A percentile compares a stretch with the other conserved stretches of the same genome.
Conservation (phyloP, 1,140 invertebrate species). For the Druon quercuslanigerum region DNA sequence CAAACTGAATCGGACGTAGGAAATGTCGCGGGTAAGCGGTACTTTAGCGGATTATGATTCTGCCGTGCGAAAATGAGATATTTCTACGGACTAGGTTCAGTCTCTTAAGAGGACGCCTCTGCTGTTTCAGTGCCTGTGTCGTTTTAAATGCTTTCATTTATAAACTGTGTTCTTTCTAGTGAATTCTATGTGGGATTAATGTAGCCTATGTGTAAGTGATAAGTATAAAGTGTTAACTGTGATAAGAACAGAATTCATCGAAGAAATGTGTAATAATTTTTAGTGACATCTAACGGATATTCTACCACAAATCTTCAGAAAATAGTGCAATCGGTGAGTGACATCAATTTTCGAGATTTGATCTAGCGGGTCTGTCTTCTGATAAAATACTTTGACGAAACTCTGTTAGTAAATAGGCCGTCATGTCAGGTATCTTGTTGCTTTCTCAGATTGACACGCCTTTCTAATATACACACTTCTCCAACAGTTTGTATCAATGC, state of each 20-base stretch:
- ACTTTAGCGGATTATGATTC: neutral
- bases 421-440: neutral
- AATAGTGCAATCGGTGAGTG: slow-evolving; percentile 13
- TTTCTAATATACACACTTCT: neutral
- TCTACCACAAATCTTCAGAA: neutral
- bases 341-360: neutral
- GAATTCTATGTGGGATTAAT: slow-evolving; percentile 11
- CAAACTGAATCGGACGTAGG: neutral
- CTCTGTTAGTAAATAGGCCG: neutral
- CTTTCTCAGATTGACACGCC: neutral
- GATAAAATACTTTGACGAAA: neutral
- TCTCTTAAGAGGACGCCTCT: neutral
- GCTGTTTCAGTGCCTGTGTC: neutral
- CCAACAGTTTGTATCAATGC: neutral
- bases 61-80: neutral
- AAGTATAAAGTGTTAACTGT: neutral
- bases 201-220: neutral
- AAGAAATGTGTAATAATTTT: neutral
- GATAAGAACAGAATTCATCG: neutral
- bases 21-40: neutral
- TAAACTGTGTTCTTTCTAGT: slow-evolving; percentile 1
- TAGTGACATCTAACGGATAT: slow-evolving; percentile 3
- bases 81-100: neutral
- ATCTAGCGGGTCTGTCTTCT: neutral
- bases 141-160: no score